Evolutionary conservation across 2,797 vertebrate genomes (phyloP).

Genomic region (Pelodytes ibericus): DNA sequence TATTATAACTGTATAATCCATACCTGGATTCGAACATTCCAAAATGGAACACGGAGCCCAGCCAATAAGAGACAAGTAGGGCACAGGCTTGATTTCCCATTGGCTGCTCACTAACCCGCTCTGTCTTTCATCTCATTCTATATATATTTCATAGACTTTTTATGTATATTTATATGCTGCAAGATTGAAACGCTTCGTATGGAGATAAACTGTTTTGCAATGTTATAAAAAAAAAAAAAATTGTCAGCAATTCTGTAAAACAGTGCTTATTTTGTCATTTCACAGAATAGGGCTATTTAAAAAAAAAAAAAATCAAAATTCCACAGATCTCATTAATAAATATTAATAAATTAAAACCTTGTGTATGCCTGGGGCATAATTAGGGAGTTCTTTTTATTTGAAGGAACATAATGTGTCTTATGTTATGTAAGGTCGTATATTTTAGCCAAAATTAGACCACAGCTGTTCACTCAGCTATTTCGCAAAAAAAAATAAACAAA

Average conservation of each 20-base stretch:
- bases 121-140: not conserved
- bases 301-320: too few species aligned
- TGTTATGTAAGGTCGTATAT: constrained; percentile 10
- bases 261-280: too few species aligned
- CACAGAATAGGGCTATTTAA: too few species aligned
- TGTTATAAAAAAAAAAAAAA: too few species aligned
- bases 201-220: too few species aligned
- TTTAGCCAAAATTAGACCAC: constrained; percentile 27
- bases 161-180: too few species aligned
- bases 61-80: not conserved
- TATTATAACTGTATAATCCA: not conserved
- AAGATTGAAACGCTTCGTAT: too few species aligned
- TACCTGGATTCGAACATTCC: not conserved
- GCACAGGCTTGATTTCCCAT: not conserved
- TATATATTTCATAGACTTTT: too few species aligned
- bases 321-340: not conserved
- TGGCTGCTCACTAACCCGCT: not conserved
- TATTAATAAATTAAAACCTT: not conserved
- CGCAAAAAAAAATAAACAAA: constrained; percentile 1
- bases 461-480: constrained; percentile 27
- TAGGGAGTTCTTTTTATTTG: not conserved
- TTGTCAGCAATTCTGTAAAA: too few species aligned
- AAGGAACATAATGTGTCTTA: constrained; percentile 12
- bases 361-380: not conserved
- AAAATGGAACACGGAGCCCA: not conserved